A percentile compares a stretch with the other conserved stretches of the same genome.
phyloP scores from a whole-genome alignment of 2,797 vertebrate species.

The Yasuhikotakia modesta region DNA sequence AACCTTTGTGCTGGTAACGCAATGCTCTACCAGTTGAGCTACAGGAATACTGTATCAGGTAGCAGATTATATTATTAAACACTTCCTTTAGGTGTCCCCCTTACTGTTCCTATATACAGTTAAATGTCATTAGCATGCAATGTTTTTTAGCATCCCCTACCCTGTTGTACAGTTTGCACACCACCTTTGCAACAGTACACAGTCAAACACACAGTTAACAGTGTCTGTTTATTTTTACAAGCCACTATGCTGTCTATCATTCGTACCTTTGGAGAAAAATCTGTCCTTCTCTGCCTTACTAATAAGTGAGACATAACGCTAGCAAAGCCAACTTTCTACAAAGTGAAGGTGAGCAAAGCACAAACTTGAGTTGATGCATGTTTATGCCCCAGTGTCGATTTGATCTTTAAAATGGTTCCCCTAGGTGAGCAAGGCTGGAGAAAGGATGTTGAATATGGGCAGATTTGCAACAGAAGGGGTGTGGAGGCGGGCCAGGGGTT shows the following conservation, averaged over 20 bases:
- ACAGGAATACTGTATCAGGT: no score
- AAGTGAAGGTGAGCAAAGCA: slow-evolving; percentile 60
- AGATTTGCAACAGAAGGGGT: slow-evolving; percentile 75
- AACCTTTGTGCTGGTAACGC: no score
- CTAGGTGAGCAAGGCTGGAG: slow-evolving; percentile 67
- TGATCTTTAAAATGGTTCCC: slow-evolving; percentile 75
- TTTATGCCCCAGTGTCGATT: slow-evolving; percentile 76
- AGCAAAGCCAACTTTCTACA: slow-evolving; percentile 58
- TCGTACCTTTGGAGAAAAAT: neutral
- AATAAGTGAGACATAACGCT: slow-evolving; percentile 33
- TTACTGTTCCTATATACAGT: no score
- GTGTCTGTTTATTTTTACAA: neutral
- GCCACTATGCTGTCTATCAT: neutral
- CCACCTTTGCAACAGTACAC: neutral
- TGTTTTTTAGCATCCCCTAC: neutral
- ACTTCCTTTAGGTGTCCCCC: no score
- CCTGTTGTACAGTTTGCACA: neutral
- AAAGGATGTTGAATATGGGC: slow-evolving; percentile 71
- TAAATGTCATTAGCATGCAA: no score
- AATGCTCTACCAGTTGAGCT: no score
- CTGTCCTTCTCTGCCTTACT: neutral
- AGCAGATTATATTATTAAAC: no score
- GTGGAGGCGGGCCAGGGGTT: slow-evolving; percentile 57
- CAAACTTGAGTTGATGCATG: slow-evolving; percentile 72
- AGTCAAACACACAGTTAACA: neutral